A percentile compares a stretch with the other conserved stretches of the same genome.
These are phyloP conservation scores for Calephelis virginiensis DNA, from an alignment of 1,140 invertebrate species.

Conservation along the genomic window DNA sequence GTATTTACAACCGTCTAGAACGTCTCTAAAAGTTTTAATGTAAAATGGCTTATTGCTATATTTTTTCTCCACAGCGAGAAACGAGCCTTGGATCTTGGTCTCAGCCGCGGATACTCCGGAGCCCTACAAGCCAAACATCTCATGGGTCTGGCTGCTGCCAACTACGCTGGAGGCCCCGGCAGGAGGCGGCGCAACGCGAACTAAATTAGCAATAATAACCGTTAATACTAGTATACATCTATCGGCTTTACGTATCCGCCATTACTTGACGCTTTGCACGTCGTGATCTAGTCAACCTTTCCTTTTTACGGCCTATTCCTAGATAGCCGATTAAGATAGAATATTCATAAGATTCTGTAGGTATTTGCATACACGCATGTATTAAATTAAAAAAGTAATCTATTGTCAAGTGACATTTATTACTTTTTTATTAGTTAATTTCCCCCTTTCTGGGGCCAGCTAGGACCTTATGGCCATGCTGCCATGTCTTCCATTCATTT, in stretches of 20 bases:
- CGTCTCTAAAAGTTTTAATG: no score
- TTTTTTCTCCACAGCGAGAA: slow-evolving; percentile 81
- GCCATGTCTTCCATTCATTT: no score
- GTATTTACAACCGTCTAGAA: no score
- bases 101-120: slow-evolving; percentile 92
- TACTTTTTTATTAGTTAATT: no score
- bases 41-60: no score
- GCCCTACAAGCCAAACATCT: slow-evolving; percentile 93
- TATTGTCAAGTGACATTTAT: no score
- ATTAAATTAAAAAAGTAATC: no score
- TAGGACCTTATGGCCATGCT: no score
- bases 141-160: slow-evolving; percentile 91
- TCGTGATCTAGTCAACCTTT: slow-evolving; percentile 9
- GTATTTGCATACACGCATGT: not conserved
- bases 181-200: slow-evolving; percentile 85
- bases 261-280: slow-evolving; percentile 16
- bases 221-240: slow-evolving; percentile 14
- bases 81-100: slow-evolving; percentile 88
- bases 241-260: slow-evolving; percentile 14
- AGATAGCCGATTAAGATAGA: slow-evolving; percentile 7
- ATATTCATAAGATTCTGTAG: not conserved
- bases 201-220: slow-evolving; percentile 34
- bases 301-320: slow-evolving; percentile 11
- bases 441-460: no score
- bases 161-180: slow-evolving; percentile 91